Evolutionary conservation across 1,140 invertebrate genomes (phyloP).

Genomic region (Anagrus nilaparvatae): DNA sequence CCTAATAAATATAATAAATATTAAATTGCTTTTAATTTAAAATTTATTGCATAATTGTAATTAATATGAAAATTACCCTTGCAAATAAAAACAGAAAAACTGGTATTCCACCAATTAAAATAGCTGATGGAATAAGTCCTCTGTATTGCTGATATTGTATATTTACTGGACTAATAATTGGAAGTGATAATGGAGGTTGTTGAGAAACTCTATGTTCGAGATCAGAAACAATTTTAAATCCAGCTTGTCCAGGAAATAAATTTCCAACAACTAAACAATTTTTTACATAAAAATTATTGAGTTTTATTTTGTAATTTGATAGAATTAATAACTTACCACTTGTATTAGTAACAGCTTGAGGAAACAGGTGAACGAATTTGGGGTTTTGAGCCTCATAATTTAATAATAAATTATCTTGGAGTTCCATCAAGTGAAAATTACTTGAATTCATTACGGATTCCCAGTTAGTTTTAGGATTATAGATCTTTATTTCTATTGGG

Average conservation of each 20-base stretch:
- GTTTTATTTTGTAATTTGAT: not conserved
- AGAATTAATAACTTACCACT: conserved; percentile 32
- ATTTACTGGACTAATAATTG: conserved; percentile 30
- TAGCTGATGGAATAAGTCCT: conserved; percentile 45
- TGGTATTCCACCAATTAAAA: conserved; percentile 47
- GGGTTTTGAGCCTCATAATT: conserved; percentile 49
- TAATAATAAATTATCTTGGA: conserved; percentile 50
- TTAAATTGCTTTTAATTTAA: no score
- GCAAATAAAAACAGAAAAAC: conserved; percentile 53
- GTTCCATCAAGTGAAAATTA: conserved; percentile 39
- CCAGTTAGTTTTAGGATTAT: conserved; percentile 37
- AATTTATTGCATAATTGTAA: no score
- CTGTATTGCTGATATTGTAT: conserved; percentile 40
- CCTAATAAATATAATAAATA: conserved; percentile 25
- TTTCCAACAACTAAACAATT: conserved; percentile 31
- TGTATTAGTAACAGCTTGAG: conserved; percentile 44
- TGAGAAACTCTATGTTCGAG: conserved; percentile 40
- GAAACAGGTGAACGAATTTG: conserved; percentile 47
- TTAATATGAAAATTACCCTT: conserved; percentile 38
- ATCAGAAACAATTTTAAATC: conserved; percentile 38
- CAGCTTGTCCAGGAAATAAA: conserved; percentile 40
- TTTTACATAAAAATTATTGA: not conserved
- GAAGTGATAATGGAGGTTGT: conserved; percentile 38
- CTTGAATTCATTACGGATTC: conserved; percentile 37
- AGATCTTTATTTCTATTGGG: conserved; percentile 33